Evolutionary conservation across 1,140 invertebrate genomes (phyloP).

Genomic region (Drosophila gunungcola): DNA sequence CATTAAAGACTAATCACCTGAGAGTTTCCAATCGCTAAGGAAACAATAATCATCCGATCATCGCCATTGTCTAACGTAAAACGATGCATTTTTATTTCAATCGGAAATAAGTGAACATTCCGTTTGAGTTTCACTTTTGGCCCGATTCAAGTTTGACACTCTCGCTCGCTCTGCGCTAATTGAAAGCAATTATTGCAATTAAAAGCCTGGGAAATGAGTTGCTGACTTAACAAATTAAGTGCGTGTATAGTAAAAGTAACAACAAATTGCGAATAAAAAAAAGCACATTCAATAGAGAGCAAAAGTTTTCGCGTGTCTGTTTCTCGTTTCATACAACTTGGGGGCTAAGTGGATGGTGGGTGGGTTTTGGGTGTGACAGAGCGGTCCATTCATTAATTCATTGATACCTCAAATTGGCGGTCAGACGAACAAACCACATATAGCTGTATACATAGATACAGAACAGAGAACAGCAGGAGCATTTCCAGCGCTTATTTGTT

Average conservation of each 20-base stretch:
- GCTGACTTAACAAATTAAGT: slow-evolving; percentile 30
- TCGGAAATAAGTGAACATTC: slow-evolving; percentile 1
- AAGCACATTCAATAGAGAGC: slow-evolving; percentile 32
- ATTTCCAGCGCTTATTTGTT: slow-evolving; percentile 35
- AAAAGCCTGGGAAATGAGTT: slow-evolving; percentile 55
- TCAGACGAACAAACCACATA: slow-evolving; percentile 29
- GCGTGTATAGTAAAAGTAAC: slow-evolving; percentile 20
- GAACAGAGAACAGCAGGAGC: slow-evolving; percentile 7
- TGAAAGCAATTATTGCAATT: slow-evolving; percentile 80
- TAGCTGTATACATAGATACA: background rate
- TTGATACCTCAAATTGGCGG: slow-evolving; percentile 66
- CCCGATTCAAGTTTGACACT: slow-evolving; percentile 4
- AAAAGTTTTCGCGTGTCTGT: slow-evolving; percentile 40
- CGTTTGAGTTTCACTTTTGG: slow-evolving; percentile 9
- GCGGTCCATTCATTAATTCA: slow-evolving; percentile 57
- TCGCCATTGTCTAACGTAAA: slow-evolving; percentile 2
- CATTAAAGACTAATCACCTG: slow-evolving; percentile 14
- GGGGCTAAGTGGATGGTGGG: slow-evolving; percentile 5
- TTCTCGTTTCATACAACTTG: slow-evolving; percentile 36
- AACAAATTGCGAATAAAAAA: background rate
- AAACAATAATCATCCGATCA: slow-evolving; percentile 15
- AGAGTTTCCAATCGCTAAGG: background rate
- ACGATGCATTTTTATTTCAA: slow-evolving; percentile 15
- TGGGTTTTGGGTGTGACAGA: slow-evolving; percentile 33
- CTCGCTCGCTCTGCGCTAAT: slow-evolving; percentile 48